Conservation (phyloP, 2,888 invertebrate genomes). For the Drosophila diplacantha region DNA sequence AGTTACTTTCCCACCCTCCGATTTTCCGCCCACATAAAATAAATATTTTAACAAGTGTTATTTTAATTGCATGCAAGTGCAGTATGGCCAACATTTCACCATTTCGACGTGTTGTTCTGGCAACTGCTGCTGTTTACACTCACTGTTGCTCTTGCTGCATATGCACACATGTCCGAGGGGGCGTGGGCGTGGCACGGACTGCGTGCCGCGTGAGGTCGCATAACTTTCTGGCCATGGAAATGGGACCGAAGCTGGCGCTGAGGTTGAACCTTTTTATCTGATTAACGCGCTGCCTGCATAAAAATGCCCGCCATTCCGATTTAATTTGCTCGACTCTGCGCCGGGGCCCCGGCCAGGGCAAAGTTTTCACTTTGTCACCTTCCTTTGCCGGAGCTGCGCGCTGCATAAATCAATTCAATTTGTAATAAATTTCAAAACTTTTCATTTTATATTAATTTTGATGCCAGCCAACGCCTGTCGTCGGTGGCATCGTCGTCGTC, state of each 20-base stretch:
- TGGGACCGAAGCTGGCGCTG: constrained; percentile 20
- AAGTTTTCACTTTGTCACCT: constrained; percentile 70
- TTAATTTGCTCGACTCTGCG: constrained; percentile 53
- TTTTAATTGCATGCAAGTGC: constrained; percentile 65
- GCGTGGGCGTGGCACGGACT: constrained; percentile 29
- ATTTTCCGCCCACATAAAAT: constrained; percentile 53
- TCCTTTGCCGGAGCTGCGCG: constrained; percentile 27
- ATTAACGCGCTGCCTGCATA: constrained; percentile 55
- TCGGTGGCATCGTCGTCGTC: constrained; percentile 26
- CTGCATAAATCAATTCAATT: constrained; percentile 71
- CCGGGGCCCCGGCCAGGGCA: constrained; percentile 29
- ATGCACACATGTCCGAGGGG: constrained; percentile 8
- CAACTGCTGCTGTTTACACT: constrained; percentile 39
- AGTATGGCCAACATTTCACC: constrained; percentile 37
- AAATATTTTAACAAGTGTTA: constrained; percentile 69
- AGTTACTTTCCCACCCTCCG: not conserved
- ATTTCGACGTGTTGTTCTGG: constrained; percentile 30
- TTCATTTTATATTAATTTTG: constrained; percentile 72
- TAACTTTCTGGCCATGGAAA: constrained; percentile 46
- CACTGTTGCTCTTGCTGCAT: constrained; percentile 36
- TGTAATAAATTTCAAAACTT: constrained; percentile 71
- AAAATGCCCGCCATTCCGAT: constrained; percentile 43
- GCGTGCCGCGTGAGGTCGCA: constrained; percentile 54
- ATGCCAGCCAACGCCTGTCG: constrained; percentile 54
- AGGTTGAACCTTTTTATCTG: constrained; percentile 56